Evolutionary conservation across 2,888 invertebrate species (phyloP), one percentile per base, ranked within the genome.

Genomic region (Alviniconcha strummeri): DNA sequence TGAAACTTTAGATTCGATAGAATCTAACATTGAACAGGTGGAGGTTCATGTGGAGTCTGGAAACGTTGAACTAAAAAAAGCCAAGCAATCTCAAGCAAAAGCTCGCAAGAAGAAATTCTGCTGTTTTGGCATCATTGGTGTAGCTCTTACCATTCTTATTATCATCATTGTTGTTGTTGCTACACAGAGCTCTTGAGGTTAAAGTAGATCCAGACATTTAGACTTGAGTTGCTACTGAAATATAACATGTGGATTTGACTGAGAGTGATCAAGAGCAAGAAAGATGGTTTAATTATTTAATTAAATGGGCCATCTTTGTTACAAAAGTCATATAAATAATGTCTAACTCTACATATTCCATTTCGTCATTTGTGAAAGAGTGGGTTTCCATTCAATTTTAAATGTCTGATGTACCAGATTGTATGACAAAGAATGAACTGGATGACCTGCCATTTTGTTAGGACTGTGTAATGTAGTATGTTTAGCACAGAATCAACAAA

Each of bases 1-100:
- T n/a, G 91, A 91, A 84, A 88, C 85, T 64, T 82, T 91, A 80
- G 88, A 89, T 80, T 89, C 85, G n/a, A 90, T 91, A 75, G 91
- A 91, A 81, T 82, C 83, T 60, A 87, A 89, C 71, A 85, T 91
- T 9, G 85, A 87, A 13, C 79, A 87, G 4, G 89, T 91, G 8
- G 81, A 83, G 5, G 84, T 74, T 8, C 85, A 88, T 82, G 89
- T 91, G 4, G 87, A 87, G 81, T 69, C 76, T 11, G 91, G 89
- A 0, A 88, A 85, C 9, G 82, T 74, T 15, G 87, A 91, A 67
- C 86, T 91, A 57, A 81, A 60, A 9, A 80, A 89, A 74, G 90
- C 91, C 1, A 81, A 85, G 75, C 75, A 80, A 79, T 83, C 85
- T 69, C 87, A 86, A 83, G 81, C 71, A 56, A 88, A 87, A 80